Conservation (phyloP, 2,113 vertebrate species). For the Chaenocephalus aceratus region DNA sequence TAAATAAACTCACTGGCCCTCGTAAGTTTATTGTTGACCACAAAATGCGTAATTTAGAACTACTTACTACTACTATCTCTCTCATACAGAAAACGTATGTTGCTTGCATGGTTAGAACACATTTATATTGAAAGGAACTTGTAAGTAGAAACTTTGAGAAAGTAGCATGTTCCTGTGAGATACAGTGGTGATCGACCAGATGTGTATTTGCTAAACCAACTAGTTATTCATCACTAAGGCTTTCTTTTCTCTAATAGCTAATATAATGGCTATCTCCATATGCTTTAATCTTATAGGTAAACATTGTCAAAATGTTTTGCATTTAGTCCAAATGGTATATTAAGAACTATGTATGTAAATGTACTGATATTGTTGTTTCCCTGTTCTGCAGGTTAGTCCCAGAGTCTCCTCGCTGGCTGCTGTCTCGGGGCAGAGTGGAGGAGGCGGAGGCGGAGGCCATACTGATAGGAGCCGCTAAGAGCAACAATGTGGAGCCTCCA, state of each 20-base stretch:
- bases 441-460: conserved; percentile 91
- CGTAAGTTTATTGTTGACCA: no score
- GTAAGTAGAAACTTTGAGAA: not conserved
- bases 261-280: no score
- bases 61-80: not conserved
- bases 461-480: conserved; percentile 85
- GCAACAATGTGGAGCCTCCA: conserved; percentile 83
- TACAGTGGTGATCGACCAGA: no score
- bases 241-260: no score
- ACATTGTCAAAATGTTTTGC: no score
- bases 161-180: not conserved
- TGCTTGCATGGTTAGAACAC: not conserved
- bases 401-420: conserved; percentile 92
- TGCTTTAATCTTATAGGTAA: no score
- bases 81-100: not conserved
- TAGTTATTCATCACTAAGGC: no score
- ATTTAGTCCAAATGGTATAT: not conserved
- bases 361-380: not conserved
- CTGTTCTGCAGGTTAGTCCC: conserved; percentile 86
- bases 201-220: no score
- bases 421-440: conserved; percentile 86
- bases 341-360: not conserved
- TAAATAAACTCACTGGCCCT: no score
- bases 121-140: not conserved
- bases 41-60: no score